These are phyloP conservation scores for Hetaerina titia DNA, from an alignment of 2,888 invertebrate genomes.

Conservation along the genomic window DNA sequence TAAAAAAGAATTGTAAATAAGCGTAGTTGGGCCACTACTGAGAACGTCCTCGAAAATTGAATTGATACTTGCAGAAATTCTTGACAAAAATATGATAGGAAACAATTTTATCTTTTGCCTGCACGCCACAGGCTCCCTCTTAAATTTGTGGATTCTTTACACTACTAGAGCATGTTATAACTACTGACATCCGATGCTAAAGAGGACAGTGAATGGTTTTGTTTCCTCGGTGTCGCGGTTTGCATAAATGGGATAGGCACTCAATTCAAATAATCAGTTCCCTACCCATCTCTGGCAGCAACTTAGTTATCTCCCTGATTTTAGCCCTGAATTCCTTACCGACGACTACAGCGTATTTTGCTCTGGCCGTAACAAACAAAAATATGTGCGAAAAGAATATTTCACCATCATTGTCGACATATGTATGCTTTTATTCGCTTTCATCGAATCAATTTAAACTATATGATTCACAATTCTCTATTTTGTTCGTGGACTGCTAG, in stretches of 20 bases:
- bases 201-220: neutral
- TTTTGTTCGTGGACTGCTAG: no score
- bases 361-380: neutral
- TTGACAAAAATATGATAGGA: no score
- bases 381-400: neutral
- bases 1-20: no score
- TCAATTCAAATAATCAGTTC: neutral
- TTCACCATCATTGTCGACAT: neutral
- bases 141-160: neutral
- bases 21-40: no score
- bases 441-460: no score
- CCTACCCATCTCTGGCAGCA: neutral
- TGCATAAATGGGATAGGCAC: neutral
- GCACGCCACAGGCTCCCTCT: neutral
- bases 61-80: no score
- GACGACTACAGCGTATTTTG: neutral
- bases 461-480: no score
- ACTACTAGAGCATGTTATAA: neutral
- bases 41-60: no score
- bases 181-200: neutral
- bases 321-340: neutral
- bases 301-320: neutral
- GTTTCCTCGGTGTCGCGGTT: neutral
- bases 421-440: no score
- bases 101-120: conserved; percentile 4